These are phyloP conservation scores for Paramacrobiotus metropolitanus DNA, from an alignment of 1,140 invertebrate genomes.

Conservation along the genomic window DNA sequence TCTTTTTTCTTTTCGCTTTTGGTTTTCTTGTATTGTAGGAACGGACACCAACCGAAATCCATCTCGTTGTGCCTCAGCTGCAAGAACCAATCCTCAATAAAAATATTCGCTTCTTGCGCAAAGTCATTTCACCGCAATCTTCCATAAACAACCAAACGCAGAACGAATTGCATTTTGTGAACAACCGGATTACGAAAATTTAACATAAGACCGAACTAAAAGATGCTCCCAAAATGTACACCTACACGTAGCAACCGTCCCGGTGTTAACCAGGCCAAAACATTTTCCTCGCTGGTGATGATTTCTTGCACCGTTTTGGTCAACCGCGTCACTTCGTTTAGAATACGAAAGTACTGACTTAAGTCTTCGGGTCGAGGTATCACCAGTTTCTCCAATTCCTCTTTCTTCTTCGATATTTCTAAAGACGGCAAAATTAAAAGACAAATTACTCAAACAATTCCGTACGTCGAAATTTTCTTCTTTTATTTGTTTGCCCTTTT, in stretches of 20 bases:
- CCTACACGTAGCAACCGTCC: not conserved
- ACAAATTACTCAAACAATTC: not conserved
- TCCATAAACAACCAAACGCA: no score
- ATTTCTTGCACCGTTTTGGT: not conserved
- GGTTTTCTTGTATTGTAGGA: slow-evolving; percentile 62
- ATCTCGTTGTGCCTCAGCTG: slow-evolving; percentile 57
- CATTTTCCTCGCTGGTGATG: not conserved
- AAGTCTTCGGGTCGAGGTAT: not conserved
- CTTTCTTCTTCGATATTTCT: not conserved
- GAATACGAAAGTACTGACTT: not conserved
- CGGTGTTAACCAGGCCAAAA: not conserved
- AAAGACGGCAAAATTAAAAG: slow-evolving; percentile 1
- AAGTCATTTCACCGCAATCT: no score
- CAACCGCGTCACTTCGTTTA: not conserved
- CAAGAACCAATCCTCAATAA: slow-evolving; percentile 9
- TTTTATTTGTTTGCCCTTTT: no score
- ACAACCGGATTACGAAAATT: no score
- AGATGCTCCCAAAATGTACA: no score
- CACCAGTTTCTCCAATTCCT: not conserved
- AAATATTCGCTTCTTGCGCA: no score
- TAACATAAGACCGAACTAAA: no score
- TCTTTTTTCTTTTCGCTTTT: slow-evolving; percentile 33
- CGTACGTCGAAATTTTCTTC: no score
- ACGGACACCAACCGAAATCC: slow-evolving; percentile 85
- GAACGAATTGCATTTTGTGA: no score